These are phyloP conservation scores for Drosophila algonquin DNA, from an alignment of 2,888 invertebrate genomes.

Conservation along the genomic window DNA sequence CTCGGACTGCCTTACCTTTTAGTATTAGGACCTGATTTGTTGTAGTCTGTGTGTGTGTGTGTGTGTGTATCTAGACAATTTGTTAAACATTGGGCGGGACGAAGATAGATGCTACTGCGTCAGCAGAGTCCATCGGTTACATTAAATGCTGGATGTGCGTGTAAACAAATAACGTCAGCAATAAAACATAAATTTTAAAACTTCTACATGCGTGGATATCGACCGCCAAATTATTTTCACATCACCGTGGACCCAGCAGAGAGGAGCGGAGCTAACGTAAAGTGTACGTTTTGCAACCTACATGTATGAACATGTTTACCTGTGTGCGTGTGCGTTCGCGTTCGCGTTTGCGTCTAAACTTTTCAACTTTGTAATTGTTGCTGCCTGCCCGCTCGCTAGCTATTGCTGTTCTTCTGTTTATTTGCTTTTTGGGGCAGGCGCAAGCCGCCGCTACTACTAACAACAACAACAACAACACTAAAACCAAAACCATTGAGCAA, in stretches of 20 bases:
- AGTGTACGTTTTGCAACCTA: constrained; percentile 41
- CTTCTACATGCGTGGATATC: constrained; percentile 72
- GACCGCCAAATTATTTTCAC: constrained; percentile 70
- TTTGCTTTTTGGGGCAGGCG: constrained; percentile 74
- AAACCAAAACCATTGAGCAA: constrained; percentile 54
- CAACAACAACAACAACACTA: too few species aligned
- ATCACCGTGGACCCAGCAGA: constrained; percentile 24
- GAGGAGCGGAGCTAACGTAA: constrained; percentile 5
- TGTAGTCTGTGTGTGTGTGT: constrained; percentile 2
- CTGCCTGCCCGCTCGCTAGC: constrained; percentile 42
- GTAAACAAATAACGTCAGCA: constrained; percentile 77
- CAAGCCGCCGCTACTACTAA: constrained; percentile 22
- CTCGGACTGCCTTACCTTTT: background rate
- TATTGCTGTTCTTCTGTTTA: constrained; percentile 61
- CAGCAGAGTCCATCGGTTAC: constrained; percentile 61
- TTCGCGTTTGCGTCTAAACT: constrained; percentile 64
- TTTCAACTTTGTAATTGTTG: constrained; percentile 68
- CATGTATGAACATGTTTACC: constrained; percentile 18
- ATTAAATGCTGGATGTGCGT: constrained; percentile 72
- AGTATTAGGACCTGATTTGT: constrained; percentile 5
- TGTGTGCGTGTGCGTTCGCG: constrained; percentile 25
- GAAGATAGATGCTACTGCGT: constrained; percentile 56
- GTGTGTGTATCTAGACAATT: background rate
- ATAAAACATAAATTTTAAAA: constrained; percentile 75
- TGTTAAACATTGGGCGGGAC: too few species aligned